These are phyloP conservation scores for Rhabdomys dilectus DNA, from an alignment of 2,113 vertebrate genomes.

Conservation along the genomic window DNA sequence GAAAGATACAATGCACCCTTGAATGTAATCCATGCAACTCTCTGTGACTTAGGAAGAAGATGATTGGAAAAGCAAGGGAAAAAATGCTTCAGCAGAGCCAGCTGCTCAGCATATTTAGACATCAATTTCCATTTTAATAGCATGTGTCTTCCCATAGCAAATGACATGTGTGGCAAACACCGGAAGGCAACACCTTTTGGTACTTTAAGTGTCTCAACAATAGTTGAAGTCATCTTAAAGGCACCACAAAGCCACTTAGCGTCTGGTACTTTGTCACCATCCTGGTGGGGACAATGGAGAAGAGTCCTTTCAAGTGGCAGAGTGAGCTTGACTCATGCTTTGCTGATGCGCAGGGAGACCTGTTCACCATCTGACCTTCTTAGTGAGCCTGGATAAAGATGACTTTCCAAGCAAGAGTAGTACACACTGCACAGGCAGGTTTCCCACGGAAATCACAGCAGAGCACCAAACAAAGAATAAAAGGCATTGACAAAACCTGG, in stretches of 20 bases:
- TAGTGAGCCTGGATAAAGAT: not conserved
- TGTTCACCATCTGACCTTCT: not conserved
- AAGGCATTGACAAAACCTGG: not conserved
- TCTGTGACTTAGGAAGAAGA: constrained; percentile 71
- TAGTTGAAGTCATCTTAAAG: constrained; percentile 60
- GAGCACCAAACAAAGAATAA: not conserved
- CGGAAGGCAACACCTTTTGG: constrained; percentile 70
- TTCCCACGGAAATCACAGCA: not conserved
- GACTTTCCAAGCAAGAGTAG: not conserved
- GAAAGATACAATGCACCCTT: constrained; percentile 19
- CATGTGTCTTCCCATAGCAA: constrained; percentile 81
- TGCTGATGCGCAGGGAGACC: not conserved
- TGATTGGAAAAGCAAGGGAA: constrained; percentile 77
- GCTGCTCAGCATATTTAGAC: constrained; percentile 81
- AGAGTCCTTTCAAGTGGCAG: constrained; percentile 40
- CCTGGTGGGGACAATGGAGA: not conserved
- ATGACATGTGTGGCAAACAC: constrained; percentile 83
- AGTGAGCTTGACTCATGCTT: not conserved
- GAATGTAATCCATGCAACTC: constrained; percentile 32
- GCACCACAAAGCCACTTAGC: constrained; percentile 65
- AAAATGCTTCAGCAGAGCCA: constrained; percentile 81
- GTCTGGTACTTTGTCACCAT: not conserved
- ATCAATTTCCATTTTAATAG: constrained; percentile 84
- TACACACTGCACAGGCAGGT: not conserved
- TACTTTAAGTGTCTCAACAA: constrained; percentile 31